Evolutionary conservation across 2,888 invertebrate genomes (phyloP), one percentile per base, ranked within the genome.

Genomic region (Pycnomerus fuliginosus): DNA sequence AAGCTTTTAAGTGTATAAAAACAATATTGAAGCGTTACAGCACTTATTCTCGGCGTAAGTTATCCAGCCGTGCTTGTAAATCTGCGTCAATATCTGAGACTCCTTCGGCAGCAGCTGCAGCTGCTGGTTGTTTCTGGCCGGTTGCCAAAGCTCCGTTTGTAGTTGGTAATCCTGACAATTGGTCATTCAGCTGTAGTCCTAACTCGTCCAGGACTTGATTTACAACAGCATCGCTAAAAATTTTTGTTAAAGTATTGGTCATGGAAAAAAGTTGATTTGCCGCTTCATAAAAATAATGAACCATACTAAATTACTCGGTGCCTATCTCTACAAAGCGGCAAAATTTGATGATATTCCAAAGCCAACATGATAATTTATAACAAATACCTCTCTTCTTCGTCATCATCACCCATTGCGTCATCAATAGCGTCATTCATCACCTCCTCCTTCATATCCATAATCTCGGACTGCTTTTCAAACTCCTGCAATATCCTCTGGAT

Each of bases 381-480:
- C n/a, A n/a, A n/a, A n/a, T n/a, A 89, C 90, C 87, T 94, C 76
- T 99, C 98, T 69, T 97, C 96, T 69, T 99, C 99, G 29, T 86
- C 96, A 67, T 96, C 98, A 53, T 91, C 98, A 61, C 93, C 98
- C 89, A 99, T 95, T 1, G 98, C 99, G 76, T 99, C 99, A 72
- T 99, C 99, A 66, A 99, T 98, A 32, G 95, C 97, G 73, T 99
- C 99, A 69, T 93, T 96, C 87, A 99, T 99, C 83, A 99, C 94
- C 75, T 99, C 99, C 72, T 99, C 98, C 70, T 99, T 99, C 98
- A 99, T 99, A 69, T 99, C 98, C 99, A 99, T 99, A 39, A 99
- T 96, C 75, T 99, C 98, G 0, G 95, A 93, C 71, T 99, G 98
- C 68, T 97, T 98, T 74, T 99, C 99, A 74, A 99, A 99, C 68